A percentile compares a stretch with the other conserved stretches of the same genome.
Conservation (phyloP, 2,113 vertebrate genomes). For the Ceyx margarethae region DNA sequence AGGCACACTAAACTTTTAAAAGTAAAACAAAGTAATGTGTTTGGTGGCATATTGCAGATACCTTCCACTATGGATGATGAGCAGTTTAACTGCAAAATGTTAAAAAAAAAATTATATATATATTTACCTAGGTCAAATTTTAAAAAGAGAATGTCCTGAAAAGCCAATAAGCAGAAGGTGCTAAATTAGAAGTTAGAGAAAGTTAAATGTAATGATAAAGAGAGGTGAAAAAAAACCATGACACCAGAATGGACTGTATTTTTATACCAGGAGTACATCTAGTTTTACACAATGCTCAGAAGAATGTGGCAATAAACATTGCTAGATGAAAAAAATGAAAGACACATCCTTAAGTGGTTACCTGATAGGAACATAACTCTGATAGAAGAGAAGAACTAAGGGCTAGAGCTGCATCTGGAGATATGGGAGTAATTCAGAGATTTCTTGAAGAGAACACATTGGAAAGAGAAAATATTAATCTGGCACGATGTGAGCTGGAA, state of each 20-base stretch:
- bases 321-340: background rate
- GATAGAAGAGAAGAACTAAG: background rate
- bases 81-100: background rate
- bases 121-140: background rate
- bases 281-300: background rate
- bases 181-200: background rate
- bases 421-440: background rate
- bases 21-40: background rate
- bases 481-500: background rate
- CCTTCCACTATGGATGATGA: accelerated
- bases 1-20: background rate
- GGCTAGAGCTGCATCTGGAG: background rate
- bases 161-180: background rate
- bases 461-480: background rate
- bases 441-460: background rate
- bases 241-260: accelerated
- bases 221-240: background rate
- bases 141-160: background rate
- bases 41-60: background rate
- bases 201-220: background rate
- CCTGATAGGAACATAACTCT: background rate
- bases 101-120: too few species aligned
- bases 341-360: background rate
- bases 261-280: background rate
- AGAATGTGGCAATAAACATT: background rate